Base-by-base conservation (phyloP, 2,113 vertebrate genomes). In the Puntigrus tetrazona region DNA sequence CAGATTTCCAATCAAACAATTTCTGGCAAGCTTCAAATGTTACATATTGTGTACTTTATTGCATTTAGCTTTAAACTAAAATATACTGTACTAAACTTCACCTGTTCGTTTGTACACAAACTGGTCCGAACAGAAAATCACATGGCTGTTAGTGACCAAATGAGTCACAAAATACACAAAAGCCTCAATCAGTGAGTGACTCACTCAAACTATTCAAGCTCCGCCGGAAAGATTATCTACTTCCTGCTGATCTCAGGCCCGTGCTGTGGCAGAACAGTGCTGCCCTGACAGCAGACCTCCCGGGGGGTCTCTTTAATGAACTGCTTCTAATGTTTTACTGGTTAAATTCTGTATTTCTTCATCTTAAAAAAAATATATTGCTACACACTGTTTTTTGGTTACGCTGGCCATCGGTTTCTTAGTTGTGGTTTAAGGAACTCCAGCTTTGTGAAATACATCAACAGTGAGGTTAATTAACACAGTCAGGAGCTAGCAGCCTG, bases 201-300 rank as follows among this genome's bases (percentile, higher is more conserved):
- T 90, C 85, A 89, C 81, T 74, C 59, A 3, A 77, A 80, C 61
- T 86, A 84, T 88, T 90, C 87, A 88, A 63, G 75, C 72, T 61
- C 36, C 73, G 75, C 57, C 20, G 67, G 27, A 27, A 45, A 86
- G 86, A 88, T 89, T 87, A 89, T 75, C 83, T 41, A 41, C 75
- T 91, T 89, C 90, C 87, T 86, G 87, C 63, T 76, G 52, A 78
- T 70, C 78, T 80, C 67, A n/a, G 10, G 16, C 20, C 75, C 7
- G 27, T 20, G 11, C 65, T 22, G 65, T n/a, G 34, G 47, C 70
- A 81, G 16, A 36, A 75, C 83, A 87, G 87, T n/a, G 22, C 65
- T 22, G 65, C 6, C 9, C 65, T 22, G 65, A 57, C 52, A 57
- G 22, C 52, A 57, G 52, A 38, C 20, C 67, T 38, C 34, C 10